Evolutionary conservation across 2,888 invertebrate species (phyloP).

Genomic region (Poecilobothrus nobilitatus): DNA sequence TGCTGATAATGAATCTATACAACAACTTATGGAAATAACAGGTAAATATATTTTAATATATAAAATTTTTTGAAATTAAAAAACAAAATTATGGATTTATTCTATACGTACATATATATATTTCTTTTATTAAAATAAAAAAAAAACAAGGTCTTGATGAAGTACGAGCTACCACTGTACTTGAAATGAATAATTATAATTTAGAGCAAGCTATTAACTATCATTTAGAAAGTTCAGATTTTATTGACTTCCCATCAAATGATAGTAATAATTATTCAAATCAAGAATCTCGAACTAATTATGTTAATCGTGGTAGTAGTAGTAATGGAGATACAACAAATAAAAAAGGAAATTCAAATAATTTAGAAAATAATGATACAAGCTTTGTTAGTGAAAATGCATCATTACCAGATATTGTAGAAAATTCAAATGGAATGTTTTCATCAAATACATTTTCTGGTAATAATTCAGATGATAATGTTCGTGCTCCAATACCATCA

Average conservation of each 20-base stretch:
- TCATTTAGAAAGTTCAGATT: slow-evolving; percentile 5
- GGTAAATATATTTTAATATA: neutral
- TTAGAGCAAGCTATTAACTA: slow-evolving; percentile 9
- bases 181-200: slow-evolving; percentile 4
- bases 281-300: neutral
- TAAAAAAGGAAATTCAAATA: neutral
- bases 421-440: slow-evolving; percentile 2
- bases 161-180: neutral
- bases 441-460: slow-evolving; percentile 8
- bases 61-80: neutral
- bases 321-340: neutral
- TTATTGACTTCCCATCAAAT: neutral
- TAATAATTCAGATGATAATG: slow-evolving; percentile 29
- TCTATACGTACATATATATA: neutral
- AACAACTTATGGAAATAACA: slow-evolving; percentile 7
- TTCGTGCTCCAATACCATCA: slow-evolving; percentile 42
- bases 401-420: neutral
- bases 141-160: neutral
- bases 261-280: neutral
- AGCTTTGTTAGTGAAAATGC: slow-evolving; percentile 10
- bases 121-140: too few species aligned
- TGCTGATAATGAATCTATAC: neutral
- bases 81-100: neutral
- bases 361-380: neutral
- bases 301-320: neutral